Conservation (phyloP, 2,888 invertebrate genomes). For the Leistus spinibarbis region DNA sequence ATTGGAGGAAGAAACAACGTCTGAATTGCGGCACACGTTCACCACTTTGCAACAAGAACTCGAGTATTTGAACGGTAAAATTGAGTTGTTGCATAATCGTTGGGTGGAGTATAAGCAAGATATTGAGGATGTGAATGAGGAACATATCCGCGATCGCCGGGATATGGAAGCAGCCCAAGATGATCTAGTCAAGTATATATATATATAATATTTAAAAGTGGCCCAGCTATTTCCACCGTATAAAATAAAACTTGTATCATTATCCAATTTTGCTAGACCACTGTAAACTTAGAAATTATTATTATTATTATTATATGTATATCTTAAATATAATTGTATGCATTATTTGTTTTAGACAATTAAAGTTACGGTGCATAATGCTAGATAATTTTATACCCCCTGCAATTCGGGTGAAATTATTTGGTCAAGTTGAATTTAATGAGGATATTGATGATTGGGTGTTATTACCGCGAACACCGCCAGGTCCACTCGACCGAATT, state of each 20-base stretch:
- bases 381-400: slow-evolving; percentile 90
- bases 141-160: slow-evolving; percentile 88
- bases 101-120: slow-evolving; percentile 77
- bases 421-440: slow-evolving; percentile 76
- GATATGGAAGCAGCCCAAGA: slow-evolving; percentile 91
- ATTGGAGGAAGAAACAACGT: slow-evolving; percentile 89
- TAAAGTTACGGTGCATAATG: slow-evolving; percentile 86
- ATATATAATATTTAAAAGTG: background rate
- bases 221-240: too few relatives aligned
- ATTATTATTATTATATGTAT: background rate
- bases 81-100: slow-evolving; percentile 89
- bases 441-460: slow-evolving; percentile 83
- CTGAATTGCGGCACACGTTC: slow-evolving; percentile 89
- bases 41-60: slow-evolving; percentile 94
- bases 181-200: slow-evolving; percentile 74
- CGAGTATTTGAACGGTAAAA: slow-evolving; percentile 92
- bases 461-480: slow-evolving; percentile 50
- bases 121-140: slow-evolving; percentile 80
- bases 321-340: slow-evolving; percentile 1
- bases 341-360: slow-evolving; percentile 63
- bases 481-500: slow-evolving; percentile 49
- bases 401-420: slow-evolving; percentile 76
- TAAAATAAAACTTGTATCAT: too few relatives aligned
- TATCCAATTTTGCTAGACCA: too few relatives aligned
- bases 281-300: background rate